Evolutionary conservation across 2,888 invertebrate species (phyloP), one percentile per base, ranked within the genome.

Genomic region (Baronia brevicornis): DNA sequence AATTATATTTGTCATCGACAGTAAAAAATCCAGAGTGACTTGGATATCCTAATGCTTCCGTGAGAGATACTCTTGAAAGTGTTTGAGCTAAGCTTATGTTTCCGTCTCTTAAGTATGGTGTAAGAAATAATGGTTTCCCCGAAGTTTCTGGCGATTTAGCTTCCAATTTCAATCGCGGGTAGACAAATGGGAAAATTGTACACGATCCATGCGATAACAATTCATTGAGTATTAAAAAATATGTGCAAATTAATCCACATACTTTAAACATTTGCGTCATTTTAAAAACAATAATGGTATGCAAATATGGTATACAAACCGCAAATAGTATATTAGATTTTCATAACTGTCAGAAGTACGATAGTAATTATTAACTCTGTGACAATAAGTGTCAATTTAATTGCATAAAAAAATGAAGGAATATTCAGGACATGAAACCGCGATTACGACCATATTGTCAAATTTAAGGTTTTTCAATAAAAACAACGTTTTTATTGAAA

Each of bases 1-100:
- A 87, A 34, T 86, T 69, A 44, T 67, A 82, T 2, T 62, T 66
- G 38, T 85, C 73, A 51, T 90, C 82, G 6, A 90, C 86, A 1
- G 89, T 90, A 28, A 90, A 72, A 48, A 86, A 90, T 2, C 90
- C 88, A 4, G 89, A 78, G 52, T 88, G 84, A 46, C 90, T 89
- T 28, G 52, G 55, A 14, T 87, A 66, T 7, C 78, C 73, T 8
- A 77, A 50, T 36, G 55, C 50, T 7, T 71, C 60, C 0, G 79
- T 77, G 1, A 80, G 23, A 2, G 59, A 38, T 2, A 82, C 80
- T 7, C 48, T 46, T 3, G 84, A 78, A 1, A 77, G 46, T 27
- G 72, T 70, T 43, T 65, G 72, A 2, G 87, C 89, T 26, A 78
- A 58, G 12, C 65, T 52, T 39, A 86, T 68, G 20, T 74, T 60